phyloP scores from a whole-genome alignment of 1,140 invertebrate genomes.

The Drosophila orosa region DNA sequence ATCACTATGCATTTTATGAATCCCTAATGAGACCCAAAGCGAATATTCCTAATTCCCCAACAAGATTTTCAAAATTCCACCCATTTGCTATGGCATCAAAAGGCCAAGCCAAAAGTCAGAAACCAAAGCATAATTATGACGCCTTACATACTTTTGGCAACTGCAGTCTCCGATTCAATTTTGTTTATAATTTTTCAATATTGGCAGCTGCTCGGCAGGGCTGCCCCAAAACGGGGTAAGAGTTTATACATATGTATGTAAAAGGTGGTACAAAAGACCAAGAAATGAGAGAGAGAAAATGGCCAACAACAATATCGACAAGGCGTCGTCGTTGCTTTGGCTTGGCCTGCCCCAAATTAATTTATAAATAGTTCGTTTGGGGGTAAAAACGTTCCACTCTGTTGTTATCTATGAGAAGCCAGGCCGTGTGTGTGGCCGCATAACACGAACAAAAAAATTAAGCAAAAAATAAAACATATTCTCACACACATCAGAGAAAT shows the following conservation, averaged over 20 bases:
- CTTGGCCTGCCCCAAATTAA: slow-evolving; percentile 76
- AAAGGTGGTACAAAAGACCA: not conserved
- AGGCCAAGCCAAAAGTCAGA: slow-evolving; percentile 18
- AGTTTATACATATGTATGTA: not conserved
- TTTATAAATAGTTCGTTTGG: slow-evolving; percentile 72
- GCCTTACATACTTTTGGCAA: slow-evolving; percentile 55
- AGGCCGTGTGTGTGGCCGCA: slow-evolving; percentile 42
- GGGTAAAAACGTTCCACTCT: slow-evolving; percentile 55
- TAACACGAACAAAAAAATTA: slow-evolving; percentile 42
- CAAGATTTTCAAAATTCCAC: not conserved
- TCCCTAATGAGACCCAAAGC: slow-evolving; percentile 4
- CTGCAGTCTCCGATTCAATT: slow-evolving; percentile 60
- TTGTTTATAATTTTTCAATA: slow-evolving; percentile 78
- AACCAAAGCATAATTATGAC: slow-evolving; percentile 59
- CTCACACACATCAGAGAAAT: slow-evolving; percentile 7
- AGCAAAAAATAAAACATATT: slow-evolving; percentile 14
- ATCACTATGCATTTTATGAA: not conserved
- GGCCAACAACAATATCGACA: slow-evolving; percentile 62
- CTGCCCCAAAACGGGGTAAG: slow-evolving; percentile 27
- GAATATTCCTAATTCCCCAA: slow-evolving; percentile 4
- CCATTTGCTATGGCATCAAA: slow-evolving; percentile 32
- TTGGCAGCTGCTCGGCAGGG: slow-evolving; percentile 52
- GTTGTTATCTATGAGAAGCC: slow-evolving; percentile 59
- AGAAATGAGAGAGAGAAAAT: slow-evolving; percentile 13
- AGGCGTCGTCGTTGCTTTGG: slow-evolving; percentile 41